A percentile compares a stretch with the other conserved stretches of the same genome.
phyloP scores from a whole-genome alignment of 1,140 invertebrate species.

The Drosophila kohkoa region DNA sequence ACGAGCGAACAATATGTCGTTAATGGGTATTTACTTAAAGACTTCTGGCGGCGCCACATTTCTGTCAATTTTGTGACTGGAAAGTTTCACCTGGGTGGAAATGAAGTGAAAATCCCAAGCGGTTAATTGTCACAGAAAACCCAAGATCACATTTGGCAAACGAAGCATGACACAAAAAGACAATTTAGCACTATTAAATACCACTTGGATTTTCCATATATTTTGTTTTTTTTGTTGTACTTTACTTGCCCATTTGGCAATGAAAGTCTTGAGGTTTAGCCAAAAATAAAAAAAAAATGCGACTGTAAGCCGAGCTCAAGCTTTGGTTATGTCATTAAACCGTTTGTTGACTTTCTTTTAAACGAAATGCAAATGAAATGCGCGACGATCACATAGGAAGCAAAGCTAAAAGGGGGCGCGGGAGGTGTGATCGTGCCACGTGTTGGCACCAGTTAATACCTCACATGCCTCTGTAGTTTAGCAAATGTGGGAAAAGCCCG shows the following conservation, averaged over 20 bases:
- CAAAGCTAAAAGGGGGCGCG: not conserved
- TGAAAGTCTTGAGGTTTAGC: conserved; percentile 62
- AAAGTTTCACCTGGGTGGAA: conserved; percentile 50
- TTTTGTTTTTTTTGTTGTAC: conserved; percentile 4
- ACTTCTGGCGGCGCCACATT: conserved; percentile 40
- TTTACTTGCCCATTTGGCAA: conserved; percentile 56
- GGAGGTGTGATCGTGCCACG: conserved; percentile 34
- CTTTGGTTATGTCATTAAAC: conserved; percentile 68
- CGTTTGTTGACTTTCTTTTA: conserved; percentile 78
- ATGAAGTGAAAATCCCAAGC: conserved; percentile 49
- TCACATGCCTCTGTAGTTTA: not conserved
- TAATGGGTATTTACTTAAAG: conserved; percentile 45
- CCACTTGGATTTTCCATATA: conserved; percentile 70
- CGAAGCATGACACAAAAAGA: conserved; percentile 49
- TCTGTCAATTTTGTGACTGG: conserved; percentile 15
- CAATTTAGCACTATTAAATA: conserved; percentile 73
- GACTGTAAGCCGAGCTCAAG: conserved; percentile 16
- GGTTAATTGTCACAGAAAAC: conserved; percentile 21
- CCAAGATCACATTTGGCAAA: conserved; percentile 50
- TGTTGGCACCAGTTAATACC: conserved; percentile 17
- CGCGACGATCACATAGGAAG: conserved; percentile 16
- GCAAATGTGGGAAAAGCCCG: conserved; percentile 37
- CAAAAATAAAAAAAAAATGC: conserved; percentile 5
- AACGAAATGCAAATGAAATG: conserved; percentile 70
- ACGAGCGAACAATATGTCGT: conserved; percentile 44